Base-by-base conservation (phyloP, 2,888 invertebrate genomes). In the Copidosoma aretas region DNA sequence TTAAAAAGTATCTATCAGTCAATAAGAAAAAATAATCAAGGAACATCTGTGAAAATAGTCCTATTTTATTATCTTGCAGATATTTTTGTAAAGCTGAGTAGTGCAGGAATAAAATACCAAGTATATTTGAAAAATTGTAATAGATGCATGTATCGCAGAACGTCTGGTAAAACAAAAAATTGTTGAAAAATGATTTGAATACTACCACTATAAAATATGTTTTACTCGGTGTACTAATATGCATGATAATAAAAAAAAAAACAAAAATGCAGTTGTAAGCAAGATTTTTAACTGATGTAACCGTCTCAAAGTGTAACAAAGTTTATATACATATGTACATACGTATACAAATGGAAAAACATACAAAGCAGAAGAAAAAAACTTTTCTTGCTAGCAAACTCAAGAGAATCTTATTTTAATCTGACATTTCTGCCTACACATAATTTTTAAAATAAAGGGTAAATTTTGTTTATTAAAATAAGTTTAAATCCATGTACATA, bases 11-110 rank as follows among this genome's bases (percentile, higher is more conserved):
- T 64, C 64, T 64, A 65, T 69, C 46, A 63, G 64, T 68, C 63
- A 69, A 71, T 69, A 71, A 21, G 53, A 60, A 59, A 63, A 64
- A 64, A 61, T 32, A 17, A 52, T 17, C 17, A 52, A 60, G 17
- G 10, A 60, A 32, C n/a, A 22, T 22, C 32, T 63, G 60, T 59
- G 56, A 68, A 72, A 69, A 68, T 59, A 64, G 52, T 62, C 61
- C 67, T 65, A 68, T 71, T 65, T 71, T 46, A n/a, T 14, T 71
- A 61, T 62, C 59, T 59, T 43, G 41, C 56, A 63, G 39, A 71
- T 71, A 71, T 71, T 71, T 71, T 71, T 71, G 49, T 68, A 71
- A 67, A 58, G 46, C 22, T 46, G 43, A 60, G 25, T 49, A 59
- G 43, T n/a, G 43, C 19, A 58, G 52, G 56, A 53, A 22, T 24